Evolutionary conservation across 2,797 vertebrate species (phyloP), one percentile per base, ranked within the genome.

Genomic region (Catostomus latipinnis): DNA sequence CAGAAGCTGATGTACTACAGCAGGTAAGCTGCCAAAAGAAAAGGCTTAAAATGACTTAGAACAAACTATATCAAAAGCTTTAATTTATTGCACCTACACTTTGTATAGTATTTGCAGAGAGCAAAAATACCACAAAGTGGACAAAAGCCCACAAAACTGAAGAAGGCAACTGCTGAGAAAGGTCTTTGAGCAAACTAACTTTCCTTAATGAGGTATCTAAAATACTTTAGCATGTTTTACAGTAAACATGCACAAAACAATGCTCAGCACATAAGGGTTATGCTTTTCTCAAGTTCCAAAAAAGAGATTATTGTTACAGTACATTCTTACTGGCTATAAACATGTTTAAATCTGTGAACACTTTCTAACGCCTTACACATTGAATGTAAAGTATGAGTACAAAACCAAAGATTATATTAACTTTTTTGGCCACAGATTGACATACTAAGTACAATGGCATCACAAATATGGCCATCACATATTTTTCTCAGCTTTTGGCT

Each of bases 261-360:
- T 45, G 18, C 43, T 78, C 6, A n/a, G 46, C 56, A 56, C 10
- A 70, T 13, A 67, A 57, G 14, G 45, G n/a, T 16, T 14, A n/a
- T 79, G 53, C 53, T 63, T 34, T 34, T 34, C 34, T 82, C 69
- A 77, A 78, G 65, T 82, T 69, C 48, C 10, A 56, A 74, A 56
- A 70, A 50, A 34, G 18, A 67, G 61, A 45, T 77, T 60, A 66
- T 58, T 34, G 8, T 8, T 75, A 18, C 50, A 63, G 8, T 79
- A 52, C 10, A 74, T 67, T 56, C 8, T 5, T 70, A 70, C 43
- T 45, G 49, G 45, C 57, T 77, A 12, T 52, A 53, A 52, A 74
- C 57, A 52, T 62, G 45, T 22, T 52, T 65, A 9, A n/a, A 5
- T 54, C 48, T 13, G 7, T 65, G 60, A 52, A 62, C 13, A n/a